A percentile compares a stretch with the other conserved stretches of the same genome.
These are phyloP conservation scores for Cydia splendana DNA, from an alignment of 1,140 invertebrate genomes.

Conservation along the genomic window DNA sequence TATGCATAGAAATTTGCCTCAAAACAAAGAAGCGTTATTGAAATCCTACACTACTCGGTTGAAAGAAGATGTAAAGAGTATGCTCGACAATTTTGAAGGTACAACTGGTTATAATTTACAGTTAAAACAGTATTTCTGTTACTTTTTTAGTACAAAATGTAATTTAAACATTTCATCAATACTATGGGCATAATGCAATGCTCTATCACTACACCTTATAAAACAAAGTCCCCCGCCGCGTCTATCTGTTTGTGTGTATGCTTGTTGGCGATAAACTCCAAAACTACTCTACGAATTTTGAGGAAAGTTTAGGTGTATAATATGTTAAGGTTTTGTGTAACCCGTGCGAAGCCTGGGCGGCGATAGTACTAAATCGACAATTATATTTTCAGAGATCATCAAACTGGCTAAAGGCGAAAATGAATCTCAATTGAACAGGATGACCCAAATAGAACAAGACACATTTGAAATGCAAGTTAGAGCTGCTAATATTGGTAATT, in stretches of 20 bases:
- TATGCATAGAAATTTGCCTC: slow-evolving; percentile 85
- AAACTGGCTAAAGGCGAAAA: slow-evolving; percentile 96
- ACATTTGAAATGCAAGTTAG: slow-evolving; percentile 98
- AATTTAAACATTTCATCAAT: no score
- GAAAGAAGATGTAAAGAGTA: slow-evolving; percentile 97
- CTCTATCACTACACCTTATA: not conserved
- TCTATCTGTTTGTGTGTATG: no score
- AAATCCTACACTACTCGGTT: slow-evolving; percentile 95
- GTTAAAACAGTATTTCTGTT: no score
- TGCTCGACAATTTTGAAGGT: slow-evolving; percentile 98
- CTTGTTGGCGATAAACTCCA: no score
- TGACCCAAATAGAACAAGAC: slow-evolving; percentile 96
- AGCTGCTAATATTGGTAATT: slow-evolving; percentile 92
- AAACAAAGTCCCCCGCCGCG: no score
- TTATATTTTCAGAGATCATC: slow-evolving; percentile 90
- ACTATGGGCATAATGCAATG: not conserved
- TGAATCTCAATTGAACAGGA: slow-evolving; percentile 92
- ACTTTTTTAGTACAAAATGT: no score
- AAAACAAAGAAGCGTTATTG: slow-evolving; percentile 95
- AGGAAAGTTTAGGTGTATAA: no score
- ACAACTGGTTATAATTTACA: slow-evolving; percentile 39
- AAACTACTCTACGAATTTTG: no score
- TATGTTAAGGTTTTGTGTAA: no score
- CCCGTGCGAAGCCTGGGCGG: no score
- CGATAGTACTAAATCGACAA: slow-evolving; percentile 22